Evolutionary conservation across 2,888 invertebrate species (phyloP), one percentile per base, ranked within the genome.

Genomic region (Thymelicus lineola): DNA sequence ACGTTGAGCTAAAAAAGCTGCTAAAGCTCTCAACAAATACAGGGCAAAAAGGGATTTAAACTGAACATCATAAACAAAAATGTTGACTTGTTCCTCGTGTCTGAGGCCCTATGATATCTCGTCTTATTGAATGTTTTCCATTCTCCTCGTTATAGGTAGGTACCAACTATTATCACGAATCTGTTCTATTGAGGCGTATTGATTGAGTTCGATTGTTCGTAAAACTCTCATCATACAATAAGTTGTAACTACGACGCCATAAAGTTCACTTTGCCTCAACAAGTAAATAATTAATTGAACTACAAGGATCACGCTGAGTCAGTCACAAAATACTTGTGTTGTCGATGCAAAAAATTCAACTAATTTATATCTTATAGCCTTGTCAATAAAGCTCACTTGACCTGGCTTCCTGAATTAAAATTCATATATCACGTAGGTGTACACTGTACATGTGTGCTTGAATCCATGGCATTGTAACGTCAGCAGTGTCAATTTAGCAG

Each of bases 401-500:
- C 9, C 12, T 15, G 48, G 48, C 20, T 55, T 55, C 28, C 6
- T 55, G 7, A n/a, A 36, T n/a, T n/a, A 5, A 14, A 35, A 36
- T 35, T 36, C 35, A 7, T 35, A 36, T 57, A 57, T 45, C 12
- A 20, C 28, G 38, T 53, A 36, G 55, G 35, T 66, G 48, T 35
- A 48, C 28, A 45, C 64, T 9, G 1, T 28, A 28, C 28, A 17
- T 7, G 38, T 35, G 63, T 61, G 60, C 17, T 20, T 35, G 36
- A 38, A 59, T 48, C 36, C 46, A 48, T 38, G 28, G 36, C 57
- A 58, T 58, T 46, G 63, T 58, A 50, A 50, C 58, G 62, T 69
- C 62, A 69, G 42, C 58, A 63, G 63, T 59, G 63, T 69, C 63
- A 69, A 53, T 68, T 68, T 58, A 69, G 69, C 62, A 48, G 42